These are phyloP conservation scores for Aix galericulata DNA, from an alignment of 2,113 vertebrate species.

Conservation along the genomic window DNA sequence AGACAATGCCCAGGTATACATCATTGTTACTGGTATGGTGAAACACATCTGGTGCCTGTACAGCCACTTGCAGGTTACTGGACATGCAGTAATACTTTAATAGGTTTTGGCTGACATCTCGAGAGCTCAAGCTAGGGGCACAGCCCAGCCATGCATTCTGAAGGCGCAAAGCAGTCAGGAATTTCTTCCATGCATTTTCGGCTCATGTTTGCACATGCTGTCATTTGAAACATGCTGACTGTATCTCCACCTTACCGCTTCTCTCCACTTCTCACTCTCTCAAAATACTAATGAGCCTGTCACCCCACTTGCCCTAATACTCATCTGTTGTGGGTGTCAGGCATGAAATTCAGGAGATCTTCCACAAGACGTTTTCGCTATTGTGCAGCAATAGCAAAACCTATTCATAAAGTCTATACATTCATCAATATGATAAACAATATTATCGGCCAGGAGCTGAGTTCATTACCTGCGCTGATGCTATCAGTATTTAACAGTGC, in stretches of 20 bases:
- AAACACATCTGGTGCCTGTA: accelerated
- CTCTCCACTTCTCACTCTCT: not conserved
- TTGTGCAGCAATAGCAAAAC: not conserved
- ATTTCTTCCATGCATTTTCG: not conserved
- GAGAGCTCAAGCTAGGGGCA: accelerated
- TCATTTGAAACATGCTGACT: not conserved
- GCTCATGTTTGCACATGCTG: not conserved
- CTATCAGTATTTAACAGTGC: conserved; percentile 14
- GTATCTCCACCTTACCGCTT: not conserved
- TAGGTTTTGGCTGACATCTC: not conserved
- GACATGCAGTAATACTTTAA: accelerated
- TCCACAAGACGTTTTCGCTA: not conserved
- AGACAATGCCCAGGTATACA: accelerated
- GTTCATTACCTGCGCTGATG: conserved; percentile 40
- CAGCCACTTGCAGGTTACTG: accelerated
- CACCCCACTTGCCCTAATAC: not conserved
- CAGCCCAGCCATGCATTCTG: accelerated
- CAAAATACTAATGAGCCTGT: not conserved
- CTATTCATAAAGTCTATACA: not conserved
- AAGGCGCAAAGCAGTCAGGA: accelerated
- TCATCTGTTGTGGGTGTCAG: not conserved
- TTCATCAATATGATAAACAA: conserved; percentile 39
- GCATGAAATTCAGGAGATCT: not conserved
- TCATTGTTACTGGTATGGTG: accelerated
- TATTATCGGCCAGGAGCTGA: not conserved